phyloP scores from a whole-genome alignment of 2,888 invertebrate genomes.

The Axea sp. region DNA sequence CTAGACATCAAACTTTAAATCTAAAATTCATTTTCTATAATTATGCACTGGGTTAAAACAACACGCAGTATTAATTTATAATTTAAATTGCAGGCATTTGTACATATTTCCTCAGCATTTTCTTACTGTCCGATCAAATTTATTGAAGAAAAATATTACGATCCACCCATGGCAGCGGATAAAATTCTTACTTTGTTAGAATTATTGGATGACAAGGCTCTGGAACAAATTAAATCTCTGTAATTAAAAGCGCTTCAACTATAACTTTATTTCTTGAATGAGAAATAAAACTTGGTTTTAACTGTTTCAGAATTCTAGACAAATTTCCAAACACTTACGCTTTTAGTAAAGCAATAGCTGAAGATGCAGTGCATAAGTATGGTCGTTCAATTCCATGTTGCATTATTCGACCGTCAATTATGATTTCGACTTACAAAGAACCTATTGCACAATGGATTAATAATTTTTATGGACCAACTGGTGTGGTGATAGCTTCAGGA shows the following conservation, averaged over 20 bases:
- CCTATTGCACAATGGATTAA: slow-evolving; percentile 84
- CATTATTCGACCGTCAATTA: slow-evolving; percentile 86
- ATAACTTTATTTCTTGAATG: too few species aligned
- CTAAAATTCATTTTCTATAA: too few species aligned
- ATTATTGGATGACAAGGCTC: slow-evolving; percentile 69
- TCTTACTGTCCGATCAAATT: slow-evolving; percentile 69
- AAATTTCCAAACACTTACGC: slow-evolving; percentile 87
- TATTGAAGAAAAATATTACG: slow-evolving; percentile 75
- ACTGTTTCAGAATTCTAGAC: slow-evolving; percentile 78
- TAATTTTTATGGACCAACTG: slow-evolving; percentile 86
- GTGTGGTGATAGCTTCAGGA: slow-evolving; percentile 80
- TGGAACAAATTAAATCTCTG: slow-evolving; percentile 69
- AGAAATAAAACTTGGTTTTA: not conserved
- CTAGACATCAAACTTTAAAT: too few species aligned
- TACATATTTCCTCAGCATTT: slow-evolving; percentile 77
- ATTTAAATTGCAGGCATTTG: slow-evolving; percentile 74
- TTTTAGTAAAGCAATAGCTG: slow-evolving; percentile 86
- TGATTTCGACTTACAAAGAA: slow-evolving; percentile 77
- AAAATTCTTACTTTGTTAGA: slow-evolving; percentile 70
- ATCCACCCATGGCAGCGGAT: slow-evolving; percentile 67
- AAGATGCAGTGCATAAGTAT: slow-evolving; percentile 82
- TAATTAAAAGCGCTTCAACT: slow-evolving; percentile 37
- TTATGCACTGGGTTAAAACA: too few species aligned
- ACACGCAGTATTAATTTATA: too few species aligned
- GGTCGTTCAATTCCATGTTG: slow-evolving; percentile 82